Conservation (phyloP, 1,140 invertebrate genomes). For the Bradysia coprophila region DNA sequence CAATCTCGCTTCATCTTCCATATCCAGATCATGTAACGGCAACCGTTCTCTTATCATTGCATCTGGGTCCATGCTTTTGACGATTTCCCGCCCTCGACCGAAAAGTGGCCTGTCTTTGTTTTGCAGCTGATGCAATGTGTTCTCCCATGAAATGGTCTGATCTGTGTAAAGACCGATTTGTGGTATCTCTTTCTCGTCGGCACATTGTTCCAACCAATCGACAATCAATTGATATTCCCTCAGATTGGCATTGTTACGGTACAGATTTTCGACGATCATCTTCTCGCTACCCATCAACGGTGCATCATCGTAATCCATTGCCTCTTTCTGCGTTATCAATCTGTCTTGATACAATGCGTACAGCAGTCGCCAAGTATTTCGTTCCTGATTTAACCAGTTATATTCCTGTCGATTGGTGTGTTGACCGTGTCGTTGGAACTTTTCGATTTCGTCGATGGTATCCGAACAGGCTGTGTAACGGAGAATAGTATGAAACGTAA, state of each 20-base stretch:
- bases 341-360: conserved; percentile 64
- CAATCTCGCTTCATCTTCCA: conserved; percentile 68
- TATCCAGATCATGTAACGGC: conserved; percentile 72
- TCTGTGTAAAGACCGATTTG: conserved; percentile 54
- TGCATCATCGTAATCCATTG: conserved; percentile 27
- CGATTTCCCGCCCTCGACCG: conserved; percentile 33
- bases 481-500: no score
- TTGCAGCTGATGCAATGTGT: conserved; percentile 62
- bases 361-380: conserved; percentile 72
- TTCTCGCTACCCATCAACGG: conserved; percentile 35
- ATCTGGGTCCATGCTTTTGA: conserved; percentile 81
- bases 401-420: background rate
- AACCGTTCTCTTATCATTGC: conserved; percentile 62
- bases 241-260: conserved; percentile 36
- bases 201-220: conserved; percentile 81
- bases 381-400: conserved; percentile 51
- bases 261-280: conserved; percentile 36
- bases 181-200: conserved; percentile 43
- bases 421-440: conserved; percentile 8
- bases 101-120: conserved; percentile 30
- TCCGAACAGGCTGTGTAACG: conserved; percentile 27
- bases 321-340: conserved; percentile 29
- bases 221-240: conserved; percentile 70
- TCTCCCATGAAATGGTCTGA: conserved; percentile 71
- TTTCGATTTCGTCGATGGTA: conserved; percentile 22